Base-by-base conservation (phyloP, 2,888 invertebrate genomes). In the Pyrrhosoma nymphula region DNA sequence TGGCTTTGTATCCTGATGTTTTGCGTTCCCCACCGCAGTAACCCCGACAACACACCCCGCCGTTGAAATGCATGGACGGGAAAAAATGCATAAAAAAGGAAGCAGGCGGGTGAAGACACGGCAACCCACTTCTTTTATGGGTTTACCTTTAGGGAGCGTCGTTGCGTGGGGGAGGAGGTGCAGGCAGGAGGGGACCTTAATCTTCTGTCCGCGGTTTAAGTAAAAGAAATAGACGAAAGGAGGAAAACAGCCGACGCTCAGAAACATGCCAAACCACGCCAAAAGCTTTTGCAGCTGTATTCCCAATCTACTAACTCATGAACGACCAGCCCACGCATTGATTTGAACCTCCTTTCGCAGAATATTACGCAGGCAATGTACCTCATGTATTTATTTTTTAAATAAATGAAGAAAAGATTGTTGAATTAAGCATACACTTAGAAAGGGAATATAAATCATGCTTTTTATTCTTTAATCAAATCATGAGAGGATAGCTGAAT, bases 41-140 rank as follows among this genome's bases (percentile, higher is more conserved):
- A 82, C 82, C 14, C 82, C 35, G 69, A 69, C 69, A 26, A 69
- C 12, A 35, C 35, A 63, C 47, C 47, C n/a, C 90, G 23, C 93
- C 23, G 6, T 26, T 91, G 69, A 93, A 47, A 69, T 75, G 63
- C 47, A 16, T 16, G 93, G 69, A 35, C 12, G 82, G 55, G 89
- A 89, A 35, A 82, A n/a, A 55, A 18, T 4, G 56, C 3, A 26
- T 12, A 47, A 26, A 89, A 47, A 69, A n/a, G 39, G 60, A 56
- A 39, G 20, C 10, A n/a, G 8, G 91, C 6, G 63, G 30, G 39
- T 39, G 26, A 12, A 69, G 69, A n/a, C 82, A 35, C 82, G 82
- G 82, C 82, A 82, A 35, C 82, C 35, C 82, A 82, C 82, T 82
- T 82, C 30, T 82, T 82, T 82, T 82, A 82, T 82, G 30, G 82